These are phyloP conservation scores for Sisyra terminalis DNA, from an alignment of 2,888 invertebrate genomes.

Conservation along the genomic window DNA sequence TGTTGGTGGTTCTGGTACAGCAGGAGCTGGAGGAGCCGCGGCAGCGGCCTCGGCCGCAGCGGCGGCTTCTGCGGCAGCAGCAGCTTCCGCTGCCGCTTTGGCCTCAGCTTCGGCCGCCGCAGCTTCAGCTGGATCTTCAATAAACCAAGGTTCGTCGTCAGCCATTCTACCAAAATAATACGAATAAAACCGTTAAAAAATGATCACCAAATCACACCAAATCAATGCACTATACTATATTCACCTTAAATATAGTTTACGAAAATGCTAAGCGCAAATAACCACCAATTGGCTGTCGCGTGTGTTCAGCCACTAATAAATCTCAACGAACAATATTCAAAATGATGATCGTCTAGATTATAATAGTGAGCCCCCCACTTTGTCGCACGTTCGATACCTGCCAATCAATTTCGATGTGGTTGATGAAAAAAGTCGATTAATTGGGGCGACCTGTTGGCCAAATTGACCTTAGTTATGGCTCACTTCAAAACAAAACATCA, in stretches of 20 bases:
- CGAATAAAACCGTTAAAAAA: neutral
- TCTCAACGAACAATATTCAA: no score
- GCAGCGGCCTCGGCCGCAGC: conserved; percentile 29
- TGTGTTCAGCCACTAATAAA: no score
- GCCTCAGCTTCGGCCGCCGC: conserved; percentile 18
- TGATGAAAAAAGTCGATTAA: no score
- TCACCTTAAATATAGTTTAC: conserved; percentile 5
- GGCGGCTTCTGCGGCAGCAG: conserved; percentile 19
- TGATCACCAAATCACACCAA: neutral
- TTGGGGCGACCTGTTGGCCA: no score
- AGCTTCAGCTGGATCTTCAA: conserved; percentile 27
- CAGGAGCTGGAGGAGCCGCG: conserved; percentile 28
- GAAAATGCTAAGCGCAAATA: no score
- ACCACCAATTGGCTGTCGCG: no score
- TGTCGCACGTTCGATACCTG: no score
- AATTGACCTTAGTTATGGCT: no score
- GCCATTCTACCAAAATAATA: conserved; percentile 15
- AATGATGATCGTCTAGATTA: no score
- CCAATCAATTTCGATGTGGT: no score
- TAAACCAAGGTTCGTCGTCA: conserved; percentile 35
- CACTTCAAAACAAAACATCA: no score
- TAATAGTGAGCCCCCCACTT: no score
- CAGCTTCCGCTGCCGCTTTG: conserved; percentile 18
- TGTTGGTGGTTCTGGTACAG: conserved; percentile 24
- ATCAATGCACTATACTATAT: conserved; percentile 7